Conservation (phyloP, 1,140 invertebrate species). For the Cryptotermes secundus region DNA sequence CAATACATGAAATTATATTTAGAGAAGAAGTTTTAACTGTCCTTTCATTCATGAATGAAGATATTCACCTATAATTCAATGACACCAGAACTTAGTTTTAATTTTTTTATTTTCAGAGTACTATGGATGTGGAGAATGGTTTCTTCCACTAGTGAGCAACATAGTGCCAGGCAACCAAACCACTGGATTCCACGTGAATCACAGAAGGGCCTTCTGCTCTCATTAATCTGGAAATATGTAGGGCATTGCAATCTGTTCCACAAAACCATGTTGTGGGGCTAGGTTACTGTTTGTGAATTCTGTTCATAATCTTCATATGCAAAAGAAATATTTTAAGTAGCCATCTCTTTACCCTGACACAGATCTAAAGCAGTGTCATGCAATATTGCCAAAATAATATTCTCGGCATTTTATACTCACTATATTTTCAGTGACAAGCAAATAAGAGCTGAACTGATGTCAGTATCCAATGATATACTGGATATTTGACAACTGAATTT, state of each 20-base stretch:
- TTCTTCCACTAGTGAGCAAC: slow-evolving; percentile 25
- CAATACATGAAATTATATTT: too few relatives aligned
- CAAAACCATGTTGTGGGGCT: slow-evolving; percentile 1
- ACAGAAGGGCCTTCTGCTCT: slow-evolving; percentile 4
- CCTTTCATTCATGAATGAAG: too few relatives aligned
- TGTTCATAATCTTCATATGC: neutral
- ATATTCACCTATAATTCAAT: too few relatives aligned
- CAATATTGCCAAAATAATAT: neutral
- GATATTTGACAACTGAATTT: neutral
- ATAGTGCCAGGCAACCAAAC: neutral
- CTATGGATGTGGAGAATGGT: neutral
- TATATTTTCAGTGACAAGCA: neutral
- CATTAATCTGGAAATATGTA: slow-evolving; percentile 8
- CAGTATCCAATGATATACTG: neutral
- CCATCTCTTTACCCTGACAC: neutral
- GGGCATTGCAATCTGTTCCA: neutral
- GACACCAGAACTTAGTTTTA: neutral
- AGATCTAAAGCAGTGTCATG: slow-evolving; percentile 2
- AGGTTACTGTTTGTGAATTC: slow-evolving; percentile 12
- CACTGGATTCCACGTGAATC: neutral
- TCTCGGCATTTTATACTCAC: slow-evolving; percentile 3
- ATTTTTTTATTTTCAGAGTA: slow-evolving; percentile 13
- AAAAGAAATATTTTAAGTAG: slow-evolving; percentile 2
- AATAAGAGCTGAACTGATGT: neutral
- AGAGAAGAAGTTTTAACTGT: too few relatives aligned